Percentiles rank a stretch among this genome's conserved stretches.
Evolutionary conservation across 2,888 invertebrate species (phyloP).

Genomic region (Phyllotreta cruciferae): DNA sequence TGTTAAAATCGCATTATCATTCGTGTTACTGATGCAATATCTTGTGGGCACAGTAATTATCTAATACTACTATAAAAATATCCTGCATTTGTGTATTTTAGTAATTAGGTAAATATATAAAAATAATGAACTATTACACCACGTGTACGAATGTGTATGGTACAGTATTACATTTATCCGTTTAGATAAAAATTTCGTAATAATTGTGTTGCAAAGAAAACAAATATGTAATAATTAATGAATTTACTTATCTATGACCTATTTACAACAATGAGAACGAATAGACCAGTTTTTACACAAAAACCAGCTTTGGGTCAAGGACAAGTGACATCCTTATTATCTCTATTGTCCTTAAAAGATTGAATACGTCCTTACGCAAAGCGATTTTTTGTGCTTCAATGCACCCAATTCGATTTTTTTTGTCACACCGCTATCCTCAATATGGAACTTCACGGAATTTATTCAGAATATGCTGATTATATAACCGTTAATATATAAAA

Average conservation of each 20-base stretch:
- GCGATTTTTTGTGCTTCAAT: too few relatives aligned
- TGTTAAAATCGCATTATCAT: slow-evolving; percentile 6
- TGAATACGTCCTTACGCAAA: background rate
- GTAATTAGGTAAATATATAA: slow-evolving; percentile 27
- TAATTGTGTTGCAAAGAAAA: slow-evolving; percentile 28
- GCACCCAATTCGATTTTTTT: too few relatives aligned
- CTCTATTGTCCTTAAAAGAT: slow-evolving; percentile 1
- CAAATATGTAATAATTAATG: slow-evolving; percentile 35
- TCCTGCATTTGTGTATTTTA: slow-evolving; percentile 17
- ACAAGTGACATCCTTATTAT: slow-evolving; percentile 1
- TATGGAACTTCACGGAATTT: too few relatives aligned
- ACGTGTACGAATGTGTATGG: slow-evolving; percentile 25
- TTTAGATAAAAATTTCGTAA: slow-evolving; percentile 31
- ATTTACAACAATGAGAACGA: slow-evolving; percentile 28
- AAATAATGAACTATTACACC: slow-evolving; percentile 26
- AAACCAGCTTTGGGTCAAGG: slow-evolving; percentile 23
- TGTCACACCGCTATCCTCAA: too few relatives aligned
- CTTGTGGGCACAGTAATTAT: slow-evolving; percentile 15
- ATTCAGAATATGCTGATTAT: too few relatives aligned
- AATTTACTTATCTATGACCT: slow-evolving; percentile 35
- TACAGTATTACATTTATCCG: slow-evolving; percentile 24
- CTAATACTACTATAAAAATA: slow-evolving; percentile 11
- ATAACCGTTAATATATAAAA: background rate
- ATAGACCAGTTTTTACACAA: slow-evolving; percentile 27
- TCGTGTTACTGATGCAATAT: slow-evolving; percentile 21